These are phyloP conservation scores for Anguilla megastoma DNA, from an alignment of 2,797 vertebrate species.

Conservation along the genomic window DNA sequence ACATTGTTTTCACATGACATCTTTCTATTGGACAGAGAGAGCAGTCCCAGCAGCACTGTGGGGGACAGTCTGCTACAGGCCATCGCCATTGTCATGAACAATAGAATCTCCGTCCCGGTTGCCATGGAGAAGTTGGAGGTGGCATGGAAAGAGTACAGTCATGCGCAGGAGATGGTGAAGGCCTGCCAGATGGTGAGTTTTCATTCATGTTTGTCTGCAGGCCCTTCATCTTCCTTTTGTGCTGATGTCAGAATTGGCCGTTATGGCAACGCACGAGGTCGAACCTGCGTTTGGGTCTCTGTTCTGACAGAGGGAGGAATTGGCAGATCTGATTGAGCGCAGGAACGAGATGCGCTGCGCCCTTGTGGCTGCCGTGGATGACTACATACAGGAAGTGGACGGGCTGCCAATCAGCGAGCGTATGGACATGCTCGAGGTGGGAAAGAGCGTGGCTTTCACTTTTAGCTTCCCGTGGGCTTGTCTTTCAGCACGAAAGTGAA, in stretches of 20 bases:
- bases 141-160: constrained; percentile 64
- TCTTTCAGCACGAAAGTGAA: not conserved
- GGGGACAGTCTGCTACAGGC: constrained; percentile 68
- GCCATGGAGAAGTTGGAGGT: constrained; percentile 66
- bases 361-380: constrained; percentile 56
- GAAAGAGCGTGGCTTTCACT: not conserved
- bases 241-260: not conserved
- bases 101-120: constrained; percentile 47
- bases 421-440: constrained; percentile 64
- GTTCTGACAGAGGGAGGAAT: constrained; percentile 56
- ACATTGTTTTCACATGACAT: not conserved
- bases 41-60: constrained; percentile 42
- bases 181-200: constrained; percentile 61
- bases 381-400: constrained; percentile 70
- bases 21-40: constrained; percentile 37
- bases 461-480: not conserved
- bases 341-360: constrained; percentile 66
- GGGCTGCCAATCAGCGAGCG: constrained; percentile 60
- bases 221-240: not conserved
- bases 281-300: constrained; percentile 22
- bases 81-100: constrained; percentile 61
- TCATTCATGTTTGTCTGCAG: not conserved
- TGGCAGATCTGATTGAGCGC: constrained; percentile 57
- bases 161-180: constrained; percentile 64
- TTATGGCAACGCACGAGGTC: not conserved